Base-by-base conservation (phyloP, 2,888 invertebrate genomes). In the Polydrusus cervinus region DNA sequence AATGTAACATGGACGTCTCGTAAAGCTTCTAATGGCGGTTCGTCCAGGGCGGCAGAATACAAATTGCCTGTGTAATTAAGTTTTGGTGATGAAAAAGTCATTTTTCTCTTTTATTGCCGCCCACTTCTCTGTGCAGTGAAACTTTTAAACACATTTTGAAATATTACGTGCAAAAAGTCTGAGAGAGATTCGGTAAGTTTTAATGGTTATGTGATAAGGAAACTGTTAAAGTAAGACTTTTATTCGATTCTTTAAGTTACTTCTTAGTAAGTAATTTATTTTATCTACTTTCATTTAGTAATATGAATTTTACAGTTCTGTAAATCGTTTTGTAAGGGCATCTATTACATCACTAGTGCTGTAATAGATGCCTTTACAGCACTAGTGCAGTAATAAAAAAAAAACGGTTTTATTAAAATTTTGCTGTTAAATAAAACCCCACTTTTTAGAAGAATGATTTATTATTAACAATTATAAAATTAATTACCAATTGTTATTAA, bases 51-150 rank as follows among this genome's bases (percentile, higher is more conserved):
- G 9, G 30, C 30, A 14, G 57, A 60, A 38, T 60, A 60, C 40
- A 60, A 60, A 60, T 60, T 60, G 38, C 57, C 38, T 14, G 16
- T 16, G 57, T 60, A 60, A 60, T 60, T 60, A 60, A 38, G 57
- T 60, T 60, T 60, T 38, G n/a, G 18, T 38, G 40, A 60, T 60
- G 57, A 60, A 60, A 60, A 60, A 38, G 57, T n/a, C 57, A 38
- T 60, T 60, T 60, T 60, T 60, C 57, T 60, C 16, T 60, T 60
- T 60, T 60, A 60, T 16, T 60, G 38, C 57, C 38, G 16, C 38
- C 57, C 18, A 60, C 57, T 60, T 60, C 57, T 38, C 38, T 18
- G 38, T 5, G 57, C 57, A 38, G 38, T 5, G 57, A 38, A 38
- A 60, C 57, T 38, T 38, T 60, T 40, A 60, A 60, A 60, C 38